phyloP scores from a whole-genome alignment of 1,140 invertebrate species.

The Orchesella cincta region DNA sequence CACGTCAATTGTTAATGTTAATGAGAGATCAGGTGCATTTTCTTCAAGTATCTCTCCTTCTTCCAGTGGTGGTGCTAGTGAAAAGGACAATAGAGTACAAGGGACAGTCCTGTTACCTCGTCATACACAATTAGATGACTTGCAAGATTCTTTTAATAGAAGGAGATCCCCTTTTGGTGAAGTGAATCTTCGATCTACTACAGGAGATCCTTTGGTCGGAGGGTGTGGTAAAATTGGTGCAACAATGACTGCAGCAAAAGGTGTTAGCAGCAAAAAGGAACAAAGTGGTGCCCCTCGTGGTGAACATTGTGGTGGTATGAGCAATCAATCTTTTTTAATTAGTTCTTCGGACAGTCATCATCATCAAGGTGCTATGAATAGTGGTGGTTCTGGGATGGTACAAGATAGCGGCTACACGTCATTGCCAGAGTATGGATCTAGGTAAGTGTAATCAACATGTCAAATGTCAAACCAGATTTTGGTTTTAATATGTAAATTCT shows the following conservation, averaged over 20 bases:
- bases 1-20: not conserved
- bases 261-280: too few species aligned
- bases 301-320: not conserved
- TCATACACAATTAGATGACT: not conserved
- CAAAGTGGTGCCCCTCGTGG: too few species aligned
- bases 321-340: not conserved
- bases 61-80: slow-evolving; percentile 24
- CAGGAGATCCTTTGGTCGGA: not conserved
- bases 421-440: not conserved
- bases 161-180: not conserved
- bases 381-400: not conserved
- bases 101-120: not conserved
- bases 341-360: not conserved
- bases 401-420: not conserved
- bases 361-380: not conserved
- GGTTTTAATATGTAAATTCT: not conserved
- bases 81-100: not conserved
- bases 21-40: not conserved
- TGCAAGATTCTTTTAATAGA: slow-evolving; percentile 15
- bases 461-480: not conserved
- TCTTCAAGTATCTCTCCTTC: slow-evolving; percentile 1
- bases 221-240: not conserved
- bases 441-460: too few species aligned
- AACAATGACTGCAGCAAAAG: too few species aligned
- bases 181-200: not conserved